Evolutionary conservation across 2,113 vertebrate species (phyloP).

Genomic region (Phyllostomus discolor): DNA sequence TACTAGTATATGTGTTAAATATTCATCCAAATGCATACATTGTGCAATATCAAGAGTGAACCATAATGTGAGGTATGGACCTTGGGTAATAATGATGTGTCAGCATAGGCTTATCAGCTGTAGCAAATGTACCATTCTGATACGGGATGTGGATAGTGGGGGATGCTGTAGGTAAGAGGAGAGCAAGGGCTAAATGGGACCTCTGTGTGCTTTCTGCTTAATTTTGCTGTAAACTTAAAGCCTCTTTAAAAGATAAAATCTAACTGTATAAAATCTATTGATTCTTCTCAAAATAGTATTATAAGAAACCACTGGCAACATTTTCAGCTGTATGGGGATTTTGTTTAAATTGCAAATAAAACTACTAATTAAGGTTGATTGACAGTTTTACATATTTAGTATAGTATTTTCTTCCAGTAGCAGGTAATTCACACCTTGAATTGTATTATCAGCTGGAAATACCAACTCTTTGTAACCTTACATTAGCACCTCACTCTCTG

Average conservation of each 20-base stretch:
- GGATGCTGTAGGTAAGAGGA: too few relatives aligned
- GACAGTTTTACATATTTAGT: background rate
- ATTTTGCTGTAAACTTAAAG: background rate
- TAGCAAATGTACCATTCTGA: too few relatives aligned
- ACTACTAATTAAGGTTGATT: background rate
- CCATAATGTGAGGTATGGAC: too few relatives aligned
- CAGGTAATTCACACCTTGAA: background rate
- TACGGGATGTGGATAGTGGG: too few relatives aligned
- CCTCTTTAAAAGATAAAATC: background rate
- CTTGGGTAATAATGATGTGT: too few relatives aligned
- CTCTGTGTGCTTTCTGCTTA: background rate
- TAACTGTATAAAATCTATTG: background rate
- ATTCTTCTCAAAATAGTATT: background rate
- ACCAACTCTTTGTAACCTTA: background rate
- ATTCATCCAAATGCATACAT: background rate
- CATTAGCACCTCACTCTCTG: background rate
- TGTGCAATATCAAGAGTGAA: background rate
- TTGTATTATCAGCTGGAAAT: background rate
- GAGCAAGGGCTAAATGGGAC: too few relatives aligned
- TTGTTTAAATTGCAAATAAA: background rate
- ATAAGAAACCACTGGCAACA: background rate
- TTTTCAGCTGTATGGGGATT: background rate
- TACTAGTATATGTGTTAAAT: background rate
- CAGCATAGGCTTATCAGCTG: too few relatives aligned
- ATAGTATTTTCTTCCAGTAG: background rate